Base-by-base conservation (phyloP, 2,113 vertebrate genomes). In the Anhinga anhinga region DNA sequence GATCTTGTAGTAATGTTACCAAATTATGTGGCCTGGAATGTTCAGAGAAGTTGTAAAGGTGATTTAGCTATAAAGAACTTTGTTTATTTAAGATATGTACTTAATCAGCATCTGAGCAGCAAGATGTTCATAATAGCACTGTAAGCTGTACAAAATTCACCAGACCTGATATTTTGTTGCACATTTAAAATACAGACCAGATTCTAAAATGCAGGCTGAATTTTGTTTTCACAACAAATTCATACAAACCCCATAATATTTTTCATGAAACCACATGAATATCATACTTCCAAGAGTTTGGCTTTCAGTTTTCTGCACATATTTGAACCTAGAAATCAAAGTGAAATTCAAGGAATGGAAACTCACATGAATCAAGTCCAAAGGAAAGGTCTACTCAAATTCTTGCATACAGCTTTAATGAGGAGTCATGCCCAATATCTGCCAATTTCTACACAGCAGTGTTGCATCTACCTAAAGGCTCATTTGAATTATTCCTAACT, bases 251-350 rank as follows among this genome's bases (percentile, higher is more conserved):
- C 2, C n/a, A 4, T 47, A 77, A 11, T 69, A 72, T 88, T 88
- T 79, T 91, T 91, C 21, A 58, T 62, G 36, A 95, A 95, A 76
- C 66, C 40, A 77, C 71, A 78, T 16, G 40, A 79, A 86, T 79
- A 72, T 84, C 30, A 56, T 85, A 73, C 27, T 90, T 94, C 29
- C 47, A 88, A 55, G 21, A 66, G 53, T 90, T 34, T 94, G 82
- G 53, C 63, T 92, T 93, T 92, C 58, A 72, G n/a, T 73, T 66
- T 94, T 94, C 66, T 72, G 27, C 76, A 66, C 44, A 42, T 88
- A 96, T 50, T 70, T 93, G 72, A 92, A 86, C 10, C 9, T 50
- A 90, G 59, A 92, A 95, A 93, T 94, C 71, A 83, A 96, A 96
- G 55, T 3, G 5, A 90, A 93, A 73, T 88, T 70, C 42, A 95